Evolutionary conservation across 1,140 invertebrate genomes (phyloP).

Genomic region (Drosophila leontia): DNA sequence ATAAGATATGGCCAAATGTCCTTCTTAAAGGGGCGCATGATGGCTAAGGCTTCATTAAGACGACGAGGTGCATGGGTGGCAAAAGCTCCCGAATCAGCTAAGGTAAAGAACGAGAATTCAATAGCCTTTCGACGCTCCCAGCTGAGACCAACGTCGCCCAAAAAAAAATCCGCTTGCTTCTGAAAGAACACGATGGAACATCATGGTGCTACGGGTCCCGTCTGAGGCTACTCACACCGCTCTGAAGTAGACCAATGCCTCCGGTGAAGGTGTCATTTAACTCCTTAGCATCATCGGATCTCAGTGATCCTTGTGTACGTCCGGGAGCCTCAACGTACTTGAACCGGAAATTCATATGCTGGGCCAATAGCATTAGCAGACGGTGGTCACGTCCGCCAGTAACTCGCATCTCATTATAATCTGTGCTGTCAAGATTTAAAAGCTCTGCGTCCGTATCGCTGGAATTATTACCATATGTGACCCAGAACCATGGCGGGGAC

Average conservation of each 20-base stretch:
- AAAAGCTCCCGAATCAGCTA: constrained; percentile 90
- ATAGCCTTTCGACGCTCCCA: constrained; percentile 88
- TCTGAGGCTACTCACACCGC: constrained; percentile 85
- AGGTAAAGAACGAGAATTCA: constrained; percentile 90
- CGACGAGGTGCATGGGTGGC: constrained; percentile 89
- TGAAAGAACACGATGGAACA: constrained; percentile 10
- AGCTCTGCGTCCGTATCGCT: constrained; percentile 1
- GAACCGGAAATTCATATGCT: constrained; percentile 89
- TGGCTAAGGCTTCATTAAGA: constrained; percentile 89
- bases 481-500: constrained; percentile 91
- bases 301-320: constrained; percentile 88
- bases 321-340: constrained; percentile 89
- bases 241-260: constrained; percentile 89
- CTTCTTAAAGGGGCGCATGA: constrained; percentile 89
- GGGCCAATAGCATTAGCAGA: constrained; percentile 87
- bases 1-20: constrained; percentile 87
- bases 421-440: constrained; percentile 2
- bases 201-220: not conserved
- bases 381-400: constrained; percentile 89
- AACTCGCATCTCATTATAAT: constrained; percentile 87
- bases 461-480: constrained; percentile 86
- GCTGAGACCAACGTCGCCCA: constrained; percentile 89
- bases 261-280: constrained; percentile 88
- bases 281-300: constrained; percentile 84
- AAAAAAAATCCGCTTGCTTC: constrained; percentile 89